Evolutionary conservation across 2,888 invertebrate genomes (phyloP), one percentile per base, ranked within the genome.

Genomic region (Drosophila emarginata): DNA sequence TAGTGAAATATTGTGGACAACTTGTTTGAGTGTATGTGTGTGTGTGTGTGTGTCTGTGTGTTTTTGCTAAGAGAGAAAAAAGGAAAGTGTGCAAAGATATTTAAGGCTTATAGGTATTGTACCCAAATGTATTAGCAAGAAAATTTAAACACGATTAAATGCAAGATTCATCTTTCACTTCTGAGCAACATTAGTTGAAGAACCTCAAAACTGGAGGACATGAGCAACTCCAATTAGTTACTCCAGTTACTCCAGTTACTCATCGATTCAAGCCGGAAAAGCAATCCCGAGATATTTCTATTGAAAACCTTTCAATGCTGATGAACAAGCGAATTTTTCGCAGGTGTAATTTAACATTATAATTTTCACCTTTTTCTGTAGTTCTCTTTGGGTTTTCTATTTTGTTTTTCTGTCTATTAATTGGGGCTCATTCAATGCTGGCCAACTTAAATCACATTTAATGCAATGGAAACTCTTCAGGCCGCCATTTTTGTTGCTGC

Each of bases 1-100:
- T 80, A 67, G 71, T 87, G 28, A 78, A 81, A 76, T 80, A 65
- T 69, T 68, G 28, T 18, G 28, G 53, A 23, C 23, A 74, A 61
- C 57, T 76, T 77, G 66, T 37, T 56, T 21, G 4, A 4, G 9
- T 21, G 45, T 21, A 14, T 21, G 9, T 45, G 18, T 45, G 45
- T 45, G 15, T 40, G 9, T 7, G 9, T 40, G 45, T 45, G 45
- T 45, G 45, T 45, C 15, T n/a, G 4, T 5, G 15, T 14, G 4
- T 26, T 26, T 32, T 5, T 40, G 15, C 15, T 15, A 7, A 15
- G 15, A 32, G 32, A 32, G 32, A 32, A 40, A 14, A 45, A 45
- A 45, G 15, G 15, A 45, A 45, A 18, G 15, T 45, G 45, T 45
- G 18, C 21, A 4, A 45, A 45, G 12, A 45, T 45, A 12, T 21